Conservation (phyloP, 2,888 invertebrate genomes). For the Campoletis raptor region DNA sequence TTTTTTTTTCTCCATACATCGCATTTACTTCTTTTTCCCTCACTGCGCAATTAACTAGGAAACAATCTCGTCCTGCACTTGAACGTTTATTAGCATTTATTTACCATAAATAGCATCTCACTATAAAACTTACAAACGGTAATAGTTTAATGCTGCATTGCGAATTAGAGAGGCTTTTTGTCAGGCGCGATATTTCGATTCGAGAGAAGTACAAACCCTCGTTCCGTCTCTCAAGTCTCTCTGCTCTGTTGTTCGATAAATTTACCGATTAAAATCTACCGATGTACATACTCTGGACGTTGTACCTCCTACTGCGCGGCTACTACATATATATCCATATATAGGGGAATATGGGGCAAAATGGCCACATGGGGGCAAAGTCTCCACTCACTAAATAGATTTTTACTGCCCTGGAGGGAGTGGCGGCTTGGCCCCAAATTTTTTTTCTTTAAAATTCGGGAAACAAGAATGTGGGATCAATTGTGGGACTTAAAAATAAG, state of each 20-base stretch:
- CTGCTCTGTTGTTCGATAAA: slow-evolving; percentile 65
- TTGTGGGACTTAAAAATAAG: too few relatives aligned
- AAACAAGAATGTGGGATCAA: too few relatives aligned
- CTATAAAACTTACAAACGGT: neutral
- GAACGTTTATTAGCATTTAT: slow-evolving; percentile 37
- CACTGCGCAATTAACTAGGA: slow-evolving; percentile 40
- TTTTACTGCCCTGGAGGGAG: too few relatives aligned
- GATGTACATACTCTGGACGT: slow-evolving; percentile 60
- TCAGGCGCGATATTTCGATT: slow-evolving; percentile 17
- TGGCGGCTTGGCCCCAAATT: too few relatives aligned
- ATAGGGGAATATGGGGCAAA: too few relatives aligned
- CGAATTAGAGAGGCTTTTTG: slow-evolving; percentile 40
- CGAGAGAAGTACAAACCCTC: slow-evolving; percentile 25
- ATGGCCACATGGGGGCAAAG: too few relatives aligned
- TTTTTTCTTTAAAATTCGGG: too few relatives aligned
- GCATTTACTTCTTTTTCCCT: slow-evolving; percentile 17
- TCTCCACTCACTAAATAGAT: too few relatives aligned
- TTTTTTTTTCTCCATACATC: neutral
- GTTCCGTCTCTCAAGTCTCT: neutral
- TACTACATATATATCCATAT: neutral
- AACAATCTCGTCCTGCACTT: slow-evolving; percentile 33
- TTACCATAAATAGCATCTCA: slow-evolving; percentile 17
- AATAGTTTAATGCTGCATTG: slow-evolving; percentile 26
- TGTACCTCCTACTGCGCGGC: slow-evolving; percentile 55
- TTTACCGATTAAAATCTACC: slow-evolving; percentile 67